Conservation (phyloP, 2,797 vertebrate genomes). For the Orestias chungarensis region DNA sequence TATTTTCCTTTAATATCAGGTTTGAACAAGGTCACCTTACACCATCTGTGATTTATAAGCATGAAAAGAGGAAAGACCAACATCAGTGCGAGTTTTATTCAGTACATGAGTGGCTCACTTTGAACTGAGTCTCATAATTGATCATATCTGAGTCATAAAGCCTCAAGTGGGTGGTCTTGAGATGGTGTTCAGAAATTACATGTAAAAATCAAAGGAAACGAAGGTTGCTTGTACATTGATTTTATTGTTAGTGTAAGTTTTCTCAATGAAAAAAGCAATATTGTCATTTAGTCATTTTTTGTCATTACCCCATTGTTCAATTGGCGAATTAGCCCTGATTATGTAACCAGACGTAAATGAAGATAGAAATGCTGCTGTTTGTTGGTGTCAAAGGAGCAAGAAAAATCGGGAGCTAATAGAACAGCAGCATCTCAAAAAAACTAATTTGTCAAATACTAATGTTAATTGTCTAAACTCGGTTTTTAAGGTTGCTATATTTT, state of each 20-base stretch:
- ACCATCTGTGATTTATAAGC: background rate
- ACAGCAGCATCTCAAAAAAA: slow-evolving; percentile 17
- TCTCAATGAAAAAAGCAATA: background rate
- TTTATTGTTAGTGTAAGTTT: background rate
- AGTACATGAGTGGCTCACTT: background rate
- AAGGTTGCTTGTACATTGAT: background rate
- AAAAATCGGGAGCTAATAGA: background rate
- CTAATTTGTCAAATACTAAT: slow-evolving; percentile 20
- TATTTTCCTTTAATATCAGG: background rate
- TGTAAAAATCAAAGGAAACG: background rate
- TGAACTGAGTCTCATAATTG: background rate
- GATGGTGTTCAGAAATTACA: background rate
- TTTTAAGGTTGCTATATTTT: slow-evolving; percentile 44
- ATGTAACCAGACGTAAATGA: background rate
- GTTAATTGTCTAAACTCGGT: slow-evolving; percentile 40
- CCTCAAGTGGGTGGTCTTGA: background rate
- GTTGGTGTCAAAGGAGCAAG: background rate
- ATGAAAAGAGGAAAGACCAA: background rate
- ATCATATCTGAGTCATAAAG: background rate
- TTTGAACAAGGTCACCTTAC: background rate
- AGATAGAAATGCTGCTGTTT: background rate
- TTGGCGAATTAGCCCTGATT: background rate
- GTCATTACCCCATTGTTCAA: background rate
- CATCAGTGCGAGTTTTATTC: background rate
- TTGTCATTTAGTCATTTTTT: background rate